Evolutionary conservation across 2,888 invertebrate species (phyloP).

Genomic region (Calameuta pallipes): DNA sequence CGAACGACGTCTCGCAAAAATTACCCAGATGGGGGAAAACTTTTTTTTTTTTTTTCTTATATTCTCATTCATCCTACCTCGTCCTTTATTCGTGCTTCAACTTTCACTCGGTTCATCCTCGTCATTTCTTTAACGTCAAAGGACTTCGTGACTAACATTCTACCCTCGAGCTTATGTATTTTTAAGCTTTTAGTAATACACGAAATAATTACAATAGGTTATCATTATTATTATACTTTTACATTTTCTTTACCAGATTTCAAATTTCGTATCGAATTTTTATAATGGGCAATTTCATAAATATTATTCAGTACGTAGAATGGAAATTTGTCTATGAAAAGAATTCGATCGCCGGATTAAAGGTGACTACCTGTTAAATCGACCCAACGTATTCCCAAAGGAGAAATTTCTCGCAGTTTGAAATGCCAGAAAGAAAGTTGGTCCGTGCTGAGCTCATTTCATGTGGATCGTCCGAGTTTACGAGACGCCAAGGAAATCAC

Average conservation of each 20-base stretch:
- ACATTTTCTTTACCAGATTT: not conserved
- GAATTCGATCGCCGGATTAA: too few relatives aligned
- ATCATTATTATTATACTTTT: not conserved
- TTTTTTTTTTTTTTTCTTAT: not conserved
- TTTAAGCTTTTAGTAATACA: not conserved
- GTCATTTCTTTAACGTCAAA: not conserved
- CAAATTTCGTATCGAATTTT: not conserved
- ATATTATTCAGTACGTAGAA: too few relatives aligned
- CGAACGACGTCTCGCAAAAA: slow-evolving; percentile 8
- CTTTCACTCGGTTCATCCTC: not conserved
- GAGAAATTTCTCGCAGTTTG: not conserved
- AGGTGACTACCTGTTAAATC: not conserved
- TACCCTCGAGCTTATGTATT: not conserved
- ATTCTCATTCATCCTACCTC: not conserved
- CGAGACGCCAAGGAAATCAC: slow-evolving; percentile 44
- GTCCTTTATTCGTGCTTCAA: not conserved
- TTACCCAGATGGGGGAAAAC: not conserved
- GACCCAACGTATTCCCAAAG: not conserved
- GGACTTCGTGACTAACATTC: not conserved
- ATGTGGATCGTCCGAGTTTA: slow-evolving; percentile 31
- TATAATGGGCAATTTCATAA: not conserved
- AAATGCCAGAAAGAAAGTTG: not conserved
- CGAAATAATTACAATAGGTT: not conserved
- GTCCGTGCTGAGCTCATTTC: slow-evolving; percentile 12
- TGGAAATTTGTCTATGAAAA: too few relatives aligned